Evolutionary conservation across 2,113 vertebrate genomes (phyloP), one percentile per base, ranked within the genome.

Genomic region (Desmodus rotundus): DNA sequence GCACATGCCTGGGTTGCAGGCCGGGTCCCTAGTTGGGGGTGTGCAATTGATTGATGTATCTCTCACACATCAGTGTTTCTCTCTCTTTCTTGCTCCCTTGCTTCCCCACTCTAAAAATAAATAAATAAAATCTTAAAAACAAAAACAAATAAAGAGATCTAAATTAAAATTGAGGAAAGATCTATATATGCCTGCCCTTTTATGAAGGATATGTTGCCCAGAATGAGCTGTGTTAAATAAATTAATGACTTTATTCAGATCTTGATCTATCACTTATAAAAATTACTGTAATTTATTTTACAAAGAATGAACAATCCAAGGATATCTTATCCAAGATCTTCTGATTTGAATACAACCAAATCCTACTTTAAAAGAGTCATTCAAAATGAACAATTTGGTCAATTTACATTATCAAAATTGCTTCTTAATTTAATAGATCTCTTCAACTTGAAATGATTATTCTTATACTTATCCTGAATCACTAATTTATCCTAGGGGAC

Each of bases 271-370:
- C 72, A 92, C 8, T 93, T 14, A 33, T n/a, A n/a, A n/a, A 41
- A 67, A 84, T 81, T 76, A 81, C 12, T 81, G 0, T 81, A 92
- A 77, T 63, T 73, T 63, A 85, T 45, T 54, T 85, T 77, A 91
- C 45, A 74, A 76, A 67, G 20, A 65, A 24, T 86, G 41, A 76
- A 15, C 20, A 85, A 82, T 58, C 33, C 17, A 92, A 65, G 22
- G 17, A 86, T 76, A 26, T 77, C 17, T 72, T 89, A 63, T 56
- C 11, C 33, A 85, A 63, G 24, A 58, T 68, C 70, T 96, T 72
- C 90, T 78, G 43, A 33, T 74, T 15, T 84, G 28, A 89, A 43
- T 89, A 89, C 36, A 84, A 89, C 31, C 41, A 93, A 83, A 95
- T 52, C 22, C n/a, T 72, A 36, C 43, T 89, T 89, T 63, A 89